phyloP scores from a whole-genome alignment of 2,797 vertebrate genomes.

The Vespertilio murinus region DNA sequence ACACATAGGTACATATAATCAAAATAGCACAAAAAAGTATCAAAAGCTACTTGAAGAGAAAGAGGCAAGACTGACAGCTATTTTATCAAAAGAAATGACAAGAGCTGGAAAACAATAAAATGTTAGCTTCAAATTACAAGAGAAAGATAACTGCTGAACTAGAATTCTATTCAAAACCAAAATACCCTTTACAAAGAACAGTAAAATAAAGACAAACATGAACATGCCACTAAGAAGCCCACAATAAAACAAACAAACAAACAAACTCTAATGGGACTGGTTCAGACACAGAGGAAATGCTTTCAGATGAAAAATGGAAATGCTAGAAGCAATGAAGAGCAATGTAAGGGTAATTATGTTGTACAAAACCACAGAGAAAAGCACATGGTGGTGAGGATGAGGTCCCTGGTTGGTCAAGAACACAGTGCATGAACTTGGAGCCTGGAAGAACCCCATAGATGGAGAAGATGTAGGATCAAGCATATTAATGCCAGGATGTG shows the following conservation, averaged over 20 bases:
- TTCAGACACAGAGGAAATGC: neutral
- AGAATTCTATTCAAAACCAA: neutral
- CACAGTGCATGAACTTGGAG: neutral
- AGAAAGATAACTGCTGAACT: neutral
- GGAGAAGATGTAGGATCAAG: neutral
- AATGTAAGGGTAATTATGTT: neutral
- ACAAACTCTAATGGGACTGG: neutral
- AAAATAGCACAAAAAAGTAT: neutral
- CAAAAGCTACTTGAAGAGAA: neutral
- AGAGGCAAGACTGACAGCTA: neutral
- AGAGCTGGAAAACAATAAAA: neutral
- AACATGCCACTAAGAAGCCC: neutral
- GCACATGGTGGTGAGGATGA: neutral
- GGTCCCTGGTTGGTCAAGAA: neutral
- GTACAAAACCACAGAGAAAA: neutral
- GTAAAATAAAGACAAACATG: neutral
- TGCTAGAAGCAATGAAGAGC: neutral
- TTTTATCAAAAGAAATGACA: neutral
- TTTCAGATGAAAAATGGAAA: neutral
- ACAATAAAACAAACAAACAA: neutral
- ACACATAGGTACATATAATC: neutral
- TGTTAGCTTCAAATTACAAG: neutral
- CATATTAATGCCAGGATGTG: rapidly evolving
- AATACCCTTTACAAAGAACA: neutral
- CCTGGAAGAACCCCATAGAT: neutral